A percentile compares a stretch with the other conserved stretches of the same genome.
phyloP scores from a whole-genome alignment of 2,888 invertebrate species.

The Temnothorax unifasciatus region DNA sequence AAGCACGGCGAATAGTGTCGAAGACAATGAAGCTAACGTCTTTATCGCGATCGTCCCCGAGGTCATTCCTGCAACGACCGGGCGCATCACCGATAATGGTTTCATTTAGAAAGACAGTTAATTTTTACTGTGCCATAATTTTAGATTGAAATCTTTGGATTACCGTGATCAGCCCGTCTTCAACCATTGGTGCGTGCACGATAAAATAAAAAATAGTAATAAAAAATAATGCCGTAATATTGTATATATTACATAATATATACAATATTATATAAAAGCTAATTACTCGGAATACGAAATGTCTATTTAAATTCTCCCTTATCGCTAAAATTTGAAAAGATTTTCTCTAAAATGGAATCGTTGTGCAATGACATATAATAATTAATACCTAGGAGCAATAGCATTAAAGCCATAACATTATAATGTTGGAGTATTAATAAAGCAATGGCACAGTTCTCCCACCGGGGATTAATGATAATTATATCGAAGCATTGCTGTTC shows the following conservation, averaged over 20 bases:
- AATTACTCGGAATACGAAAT: not conserved
- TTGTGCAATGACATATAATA: not conserved
- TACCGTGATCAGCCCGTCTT: not conserved
- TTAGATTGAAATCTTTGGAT: conserved; percentile 6
- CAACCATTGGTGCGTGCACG: not conserved
- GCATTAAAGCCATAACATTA: conserved; percentile 14
- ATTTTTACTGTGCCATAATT: conserved; percentile 10
- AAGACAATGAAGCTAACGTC: conserved; percentile 63
- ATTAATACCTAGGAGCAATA: conserved; percentile 2
- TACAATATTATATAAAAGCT: not conserved
- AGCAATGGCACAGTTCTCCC: not conserved
- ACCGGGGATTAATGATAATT: conserved; percentile 34
- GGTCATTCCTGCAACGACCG: not conserved
- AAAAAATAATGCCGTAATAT: not conserved
- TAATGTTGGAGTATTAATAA: conserved; percentile 23
- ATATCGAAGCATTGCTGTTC: conserved; percentile 19
- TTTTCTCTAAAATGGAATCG: not conserved
- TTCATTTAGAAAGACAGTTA: conserved; percentile 24
- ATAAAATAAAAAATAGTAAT: not conserved
- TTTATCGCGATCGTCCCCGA: conserved; percentile 61
- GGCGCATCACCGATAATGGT: conserved; percentile 30
- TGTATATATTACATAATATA: not conserved
- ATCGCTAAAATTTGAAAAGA: not conserved
- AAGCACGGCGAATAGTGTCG: conserved; percentile 60
- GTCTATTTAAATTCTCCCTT: not conserved